Base-by-base conservation (phyloP, 2,888 invertebrate genomes). In the Thecocarcelia acutangulata region DNA sequence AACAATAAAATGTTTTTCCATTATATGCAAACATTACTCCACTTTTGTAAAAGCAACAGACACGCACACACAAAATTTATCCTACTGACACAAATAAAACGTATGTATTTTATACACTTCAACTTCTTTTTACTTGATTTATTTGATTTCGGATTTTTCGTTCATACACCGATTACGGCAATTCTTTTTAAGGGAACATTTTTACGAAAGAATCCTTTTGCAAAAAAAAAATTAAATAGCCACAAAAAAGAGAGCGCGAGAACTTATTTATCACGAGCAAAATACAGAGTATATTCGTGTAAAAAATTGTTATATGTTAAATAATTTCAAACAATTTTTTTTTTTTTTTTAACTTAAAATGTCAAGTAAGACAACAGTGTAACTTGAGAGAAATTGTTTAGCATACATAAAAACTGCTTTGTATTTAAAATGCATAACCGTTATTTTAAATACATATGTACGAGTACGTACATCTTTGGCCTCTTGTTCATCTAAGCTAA, bases 81-180 rank as follows among this genome's bases (percentile, higher is more conserved):
- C 82, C 82, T 82, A 82, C 82, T 82, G 82, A 82, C 82, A 82
- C 82, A 82, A 69, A 73, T 78, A 64, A 73, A 63, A 69, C 56
- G 56, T 77, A 74, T 64, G 56, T 77, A 74, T 64, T 58, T 77
- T 59, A 50, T 68, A 44, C 72, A 76, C 73, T 74, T 17, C 28
- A 33, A 33, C 33, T 33, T 33, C 33, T 33, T 33, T 33, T 33
- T 33, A 74, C 58, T 77, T 64, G 58, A 28, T 11, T 56, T 15
- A 13, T 11, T 37, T 64, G 63, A 11, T 54, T 40, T 66, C 5
- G 9, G 15, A 17, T 59, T 15, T 40, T 40, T 6, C 37, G 21
- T 37, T 76, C 21, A 9, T 17, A 56, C n/a, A n/a, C 37, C 37
- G 50, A 42, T 68, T 75, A 75, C 50, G 50, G 64, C 56, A 63